Conservation (phyloP, 2,113 vertebrate genomes). For the Hassar affinis region DNA sequence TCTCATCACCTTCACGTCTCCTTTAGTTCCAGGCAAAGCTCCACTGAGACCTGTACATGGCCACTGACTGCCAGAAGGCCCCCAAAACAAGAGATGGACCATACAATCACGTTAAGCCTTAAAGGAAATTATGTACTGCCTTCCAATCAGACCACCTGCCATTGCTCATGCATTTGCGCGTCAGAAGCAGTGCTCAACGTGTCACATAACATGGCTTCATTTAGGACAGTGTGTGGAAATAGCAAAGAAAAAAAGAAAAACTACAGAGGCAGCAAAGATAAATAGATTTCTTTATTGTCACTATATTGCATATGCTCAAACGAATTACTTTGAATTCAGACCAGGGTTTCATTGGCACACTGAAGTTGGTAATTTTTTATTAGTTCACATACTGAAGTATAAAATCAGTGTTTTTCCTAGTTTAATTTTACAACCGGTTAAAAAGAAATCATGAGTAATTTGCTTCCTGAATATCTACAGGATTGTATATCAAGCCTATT, state of each 20-base stretch:
- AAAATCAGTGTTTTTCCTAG: background rate
- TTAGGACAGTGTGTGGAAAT: slow-evolving; percentile 44
- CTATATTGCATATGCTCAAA: slow-evolving; percentile 38
- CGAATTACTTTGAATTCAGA: slow-evolving; percentile 22
- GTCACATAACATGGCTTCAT: slow-evolving; percentile 49
- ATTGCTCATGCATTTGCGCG: slow-evolving; percentile 41
- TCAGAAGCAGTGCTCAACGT: slow-evolving; percentile 31
- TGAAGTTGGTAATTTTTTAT: background rate
- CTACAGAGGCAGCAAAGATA: slow-evolving; percentile 14
- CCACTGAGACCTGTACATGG: slow-evolving; percentile 37
- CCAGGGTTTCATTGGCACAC: background rate
- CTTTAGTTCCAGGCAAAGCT: slow-evolving; percentile 49
- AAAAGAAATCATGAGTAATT: background rate
- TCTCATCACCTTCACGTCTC: slow-evolving; percentile 62
- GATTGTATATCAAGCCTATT: slow-evolving; percentile 49
- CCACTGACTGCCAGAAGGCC: slow-evolving; percentile 28
- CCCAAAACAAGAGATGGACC: slow-evolving; percentile 28
- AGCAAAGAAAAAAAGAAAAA: slow-evolving; percentile 24
- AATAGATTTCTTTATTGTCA: slow-evolving; percentile 25
- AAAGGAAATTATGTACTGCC: slow-evolving; percentile 43
- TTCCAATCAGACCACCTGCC: slow-evolving; percentile 52
- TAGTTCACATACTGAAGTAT: background rate
- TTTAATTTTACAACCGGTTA: background rate
- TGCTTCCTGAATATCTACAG: slow-evolving; percentile 3
- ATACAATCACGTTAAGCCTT: slow-evolving; percentile 47